Evolutionary conservation across 1,140 invertebrate genomes (phyloP).

Genomic region (Zaprionus ornatus): DNA sequence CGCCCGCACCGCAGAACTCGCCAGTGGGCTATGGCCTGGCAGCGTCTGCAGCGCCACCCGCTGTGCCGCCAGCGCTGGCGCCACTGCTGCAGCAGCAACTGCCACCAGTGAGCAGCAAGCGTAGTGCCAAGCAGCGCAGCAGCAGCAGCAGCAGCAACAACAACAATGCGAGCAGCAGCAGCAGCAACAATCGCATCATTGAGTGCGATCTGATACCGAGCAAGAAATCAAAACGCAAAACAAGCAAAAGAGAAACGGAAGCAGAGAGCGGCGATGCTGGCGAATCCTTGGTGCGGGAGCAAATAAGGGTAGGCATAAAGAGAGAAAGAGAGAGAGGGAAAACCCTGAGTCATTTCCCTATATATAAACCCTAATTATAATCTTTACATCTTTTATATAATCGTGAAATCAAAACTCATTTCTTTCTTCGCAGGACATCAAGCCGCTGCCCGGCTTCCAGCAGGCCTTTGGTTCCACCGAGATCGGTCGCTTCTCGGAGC

Average conservation of each 20-base stretch:
- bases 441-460: conserved; percentile 89
- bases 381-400: too few species aligned
- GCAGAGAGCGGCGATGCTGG: conserved; percentile 40
- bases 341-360: background rate
- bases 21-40: conserved; percentile 65
- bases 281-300: conserved; percentile 63
- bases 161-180: conserved; percentile 35
- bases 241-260: conserved; percentile 50
- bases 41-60: conserved; percentile 21
- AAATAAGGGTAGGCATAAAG: conserved; percentile 59
- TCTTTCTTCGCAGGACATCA: conserved; percentile 60
- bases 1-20: conserved; percentile 75
- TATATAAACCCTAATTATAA: too few species aligned
- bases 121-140: conserved; percentile 39
- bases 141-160: conserved; percentile 24
- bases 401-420: background rate
- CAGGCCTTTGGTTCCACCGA: conserved; percentile 91
- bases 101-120: conserved; percentile 27
- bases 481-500: conserved; percentile 88
- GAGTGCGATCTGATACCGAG: conserved; percentile 80
- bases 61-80: conserved; percentile 55
- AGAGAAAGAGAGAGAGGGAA: background rate
- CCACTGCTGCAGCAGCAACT: conserved; percentile 59
- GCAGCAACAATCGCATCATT: conserved; percentile 69
- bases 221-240: conserved; percentile 76